Percentiles rank a stretch among this genome's conserved stretches.
These are phyloP conservation scores for Aradus depressus DNA, from an alignment of 2,888 invertebrate species.

Conservation along the genomic window DNA sequence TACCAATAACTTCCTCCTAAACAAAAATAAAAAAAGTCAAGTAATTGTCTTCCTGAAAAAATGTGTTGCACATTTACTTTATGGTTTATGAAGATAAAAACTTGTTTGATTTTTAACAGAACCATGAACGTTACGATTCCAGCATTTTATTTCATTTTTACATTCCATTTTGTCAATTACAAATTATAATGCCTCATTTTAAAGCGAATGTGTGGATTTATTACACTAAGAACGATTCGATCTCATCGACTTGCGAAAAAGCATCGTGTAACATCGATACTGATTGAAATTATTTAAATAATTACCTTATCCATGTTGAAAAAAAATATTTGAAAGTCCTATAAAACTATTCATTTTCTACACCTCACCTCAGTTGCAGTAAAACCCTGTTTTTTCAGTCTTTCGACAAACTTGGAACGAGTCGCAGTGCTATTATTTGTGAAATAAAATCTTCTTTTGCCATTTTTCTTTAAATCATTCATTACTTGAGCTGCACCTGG, in stretches of 20 bases:
- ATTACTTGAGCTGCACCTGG: conserved; percentile 42
- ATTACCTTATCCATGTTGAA: too few species aligned
- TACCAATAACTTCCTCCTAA: conserved; percentile 57
- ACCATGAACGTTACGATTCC: too few species aligned
- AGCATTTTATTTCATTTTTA: too few species aligned
- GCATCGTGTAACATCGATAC: too few species aligned
- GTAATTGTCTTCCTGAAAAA: neutral
- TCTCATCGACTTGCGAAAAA: too few species aligned
- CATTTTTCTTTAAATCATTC: conserved; percentile 40
- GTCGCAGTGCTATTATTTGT: conserved; percentile 59
- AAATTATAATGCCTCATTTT: too few species aligned
- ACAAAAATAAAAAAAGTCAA: conserved; percentile 9
- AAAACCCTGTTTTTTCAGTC: conserved; percentile 46
- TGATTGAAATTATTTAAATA: too few species aligned
- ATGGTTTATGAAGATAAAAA: neutral
- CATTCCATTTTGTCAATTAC: too few species aligned
- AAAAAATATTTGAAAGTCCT: too few species aligned
- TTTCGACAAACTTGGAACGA: conserved; percentile 45
- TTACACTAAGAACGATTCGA: too few species aligned
- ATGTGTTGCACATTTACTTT: neutral
- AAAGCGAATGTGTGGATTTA: too few species aligned
- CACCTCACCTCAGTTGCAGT: conserved; percentile 35
- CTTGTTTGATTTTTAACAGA: neutral
- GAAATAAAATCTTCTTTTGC: conserved; percentile 51
- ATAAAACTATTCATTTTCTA: too few species aligned